phyloP scores from a whole-genome alignment of 2,888 invertebrate species.

The Heliconius hortense region DNA sequence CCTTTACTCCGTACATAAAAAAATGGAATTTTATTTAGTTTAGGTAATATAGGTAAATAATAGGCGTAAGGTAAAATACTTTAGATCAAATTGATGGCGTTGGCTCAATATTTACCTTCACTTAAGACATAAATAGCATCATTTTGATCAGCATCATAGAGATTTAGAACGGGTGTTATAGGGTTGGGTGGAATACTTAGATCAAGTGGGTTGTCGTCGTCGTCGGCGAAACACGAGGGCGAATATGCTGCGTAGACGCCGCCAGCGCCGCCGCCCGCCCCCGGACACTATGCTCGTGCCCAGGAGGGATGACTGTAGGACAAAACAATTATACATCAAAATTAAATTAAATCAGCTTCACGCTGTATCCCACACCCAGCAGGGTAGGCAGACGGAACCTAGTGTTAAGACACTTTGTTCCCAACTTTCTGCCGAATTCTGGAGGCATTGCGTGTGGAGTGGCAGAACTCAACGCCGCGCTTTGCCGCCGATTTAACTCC shows the following conservation, averaged over 20 bases:
- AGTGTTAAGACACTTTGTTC: no score
- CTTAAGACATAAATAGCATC: not conserved
- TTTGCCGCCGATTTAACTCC: no score
- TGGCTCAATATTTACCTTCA: not conserved
- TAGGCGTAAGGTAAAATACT: slow-evolving; percentile 1
- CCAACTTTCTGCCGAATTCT: no score
- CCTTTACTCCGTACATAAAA: not conserved
- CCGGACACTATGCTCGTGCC: slow-evolving; percentile 74
- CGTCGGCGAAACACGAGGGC: slow-evolving; percentile 89
- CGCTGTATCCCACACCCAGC: not conserved
- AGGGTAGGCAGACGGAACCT: no score
- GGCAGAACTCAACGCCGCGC: no score
- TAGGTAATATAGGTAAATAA: not conserved
- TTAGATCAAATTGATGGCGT: slow-evolving; percentile 50
- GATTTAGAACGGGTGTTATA: not conserved
- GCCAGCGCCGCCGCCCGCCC: slow-evolving; percentile 90
- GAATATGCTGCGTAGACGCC: slow-evolving; percentile 91
- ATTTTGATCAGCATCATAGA: not conserved
- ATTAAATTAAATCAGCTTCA: not conserved
- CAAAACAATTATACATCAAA: slow-evolving; percentile 10
- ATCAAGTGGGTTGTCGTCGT: slow-evolving; percentile 68
- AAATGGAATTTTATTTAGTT: no score
- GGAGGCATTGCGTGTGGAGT: no score
- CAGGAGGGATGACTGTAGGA: slow-evolving; percentile 71
- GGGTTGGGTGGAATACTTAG: slow-evolving; percentile 35